A percentile compares a stretch with the other conserved stretches of the same genome.
These are phyloP conservation scores for Torymus aiolomorphi DNA, from an alignment of 2,888 invertebrate species.

Conservation along the genomic window DNA sequence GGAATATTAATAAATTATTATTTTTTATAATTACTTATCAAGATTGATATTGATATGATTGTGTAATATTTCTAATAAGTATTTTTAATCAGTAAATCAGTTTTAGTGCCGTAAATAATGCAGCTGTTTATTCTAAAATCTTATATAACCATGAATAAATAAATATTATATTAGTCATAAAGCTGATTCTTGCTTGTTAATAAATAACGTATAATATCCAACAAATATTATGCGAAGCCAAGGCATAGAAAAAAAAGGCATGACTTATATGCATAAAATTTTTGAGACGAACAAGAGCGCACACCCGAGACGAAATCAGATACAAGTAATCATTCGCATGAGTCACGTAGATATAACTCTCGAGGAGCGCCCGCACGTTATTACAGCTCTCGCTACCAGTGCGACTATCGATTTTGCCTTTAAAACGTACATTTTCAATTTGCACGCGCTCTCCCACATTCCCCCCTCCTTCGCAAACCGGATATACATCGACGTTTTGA, in stretches of 20 bases:
- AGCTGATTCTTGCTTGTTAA: too few species aligned
- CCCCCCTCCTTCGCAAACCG: slow-evolving; percentile 25
- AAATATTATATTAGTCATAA: too few species aligned
- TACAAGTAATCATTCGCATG: slow-evolving; percentile 54
- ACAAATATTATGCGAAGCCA: background rate
- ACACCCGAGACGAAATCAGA: slow-evolving; percentile 20
- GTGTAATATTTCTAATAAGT: too few species aligned
- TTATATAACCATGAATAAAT: too few species aligned
- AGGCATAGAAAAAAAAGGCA: background rate
- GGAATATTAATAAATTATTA: too few species aligned
- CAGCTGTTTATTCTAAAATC: too few species aligned
- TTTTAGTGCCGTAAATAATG: too few species aligned
- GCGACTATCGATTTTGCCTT: slow-evolving; percentile 68
- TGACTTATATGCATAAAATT: too few species aligned
- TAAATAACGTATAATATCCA: too few species aligned
- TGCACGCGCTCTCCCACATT: slow-evolving; percentile 28
- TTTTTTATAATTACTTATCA: too few species aligned
- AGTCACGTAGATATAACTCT: slow-evolving; percentile 44
- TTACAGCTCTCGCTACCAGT: background rate
- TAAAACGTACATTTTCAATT: slow-evolving; percentile 68
- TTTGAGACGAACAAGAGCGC: background rate
- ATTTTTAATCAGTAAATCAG: too few species aligned
- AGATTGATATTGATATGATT: too few species aligned
- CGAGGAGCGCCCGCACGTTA: background rate
- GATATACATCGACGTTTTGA: slow-evolving; percentile 49